Percentiles rank a stretch among this genome's conserved stretches.
Conservation (phyloP, 2,888 invertebrate genomes). For the Rhopalosiphum nymphaeae region DNA sequence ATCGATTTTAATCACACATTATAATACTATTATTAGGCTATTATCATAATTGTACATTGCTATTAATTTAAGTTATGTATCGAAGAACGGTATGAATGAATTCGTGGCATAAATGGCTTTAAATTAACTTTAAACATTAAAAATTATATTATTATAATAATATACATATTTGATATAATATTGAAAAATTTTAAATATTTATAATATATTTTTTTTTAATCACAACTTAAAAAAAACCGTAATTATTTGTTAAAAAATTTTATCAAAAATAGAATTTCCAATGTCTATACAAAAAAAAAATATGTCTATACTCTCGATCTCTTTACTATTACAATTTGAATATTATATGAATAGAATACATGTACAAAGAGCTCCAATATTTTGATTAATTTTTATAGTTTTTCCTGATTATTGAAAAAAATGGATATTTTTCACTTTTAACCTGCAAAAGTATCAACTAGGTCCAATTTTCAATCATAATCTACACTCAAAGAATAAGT, state of each 20-base stretch:
- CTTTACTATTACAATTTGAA: too few relatives aligned
- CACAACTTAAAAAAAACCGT: neutral
- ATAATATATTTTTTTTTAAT: neutral
- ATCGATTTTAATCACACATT: neutral
- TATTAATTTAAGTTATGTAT: neutral
- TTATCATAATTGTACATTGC: neutral
- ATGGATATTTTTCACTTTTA: neutral
- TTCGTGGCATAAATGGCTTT: neutral
- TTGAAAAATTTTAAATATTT: neutral
- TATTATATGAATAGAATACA: neutral
- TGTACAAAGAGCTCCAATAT: neutral
- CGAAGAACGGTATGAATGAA: neutral
- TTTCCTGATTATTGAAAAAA: neutral
- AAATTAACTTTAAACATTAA: neutral
- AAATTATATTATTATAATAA: neutral
- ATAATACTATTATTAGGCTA: neutral
- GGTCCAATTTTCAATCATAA: neutral
- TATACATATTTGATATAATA: neutral
- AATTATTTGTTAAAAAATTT: neutral
- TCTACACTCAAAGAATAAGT: neutral
- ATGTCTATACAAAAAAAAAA: neutral
- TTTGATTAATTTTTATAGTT: neutral
- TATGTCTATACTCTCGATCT: neutral
- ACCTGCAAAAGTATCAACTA: neutral
- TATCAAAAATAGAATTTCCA: neutral